Percentiles rank a stretch among this genome's conserved stretches.
phyloP scores from a whole-genome alignment of 2,888 invertebrate species.

The Carcina quercana region DNA sequence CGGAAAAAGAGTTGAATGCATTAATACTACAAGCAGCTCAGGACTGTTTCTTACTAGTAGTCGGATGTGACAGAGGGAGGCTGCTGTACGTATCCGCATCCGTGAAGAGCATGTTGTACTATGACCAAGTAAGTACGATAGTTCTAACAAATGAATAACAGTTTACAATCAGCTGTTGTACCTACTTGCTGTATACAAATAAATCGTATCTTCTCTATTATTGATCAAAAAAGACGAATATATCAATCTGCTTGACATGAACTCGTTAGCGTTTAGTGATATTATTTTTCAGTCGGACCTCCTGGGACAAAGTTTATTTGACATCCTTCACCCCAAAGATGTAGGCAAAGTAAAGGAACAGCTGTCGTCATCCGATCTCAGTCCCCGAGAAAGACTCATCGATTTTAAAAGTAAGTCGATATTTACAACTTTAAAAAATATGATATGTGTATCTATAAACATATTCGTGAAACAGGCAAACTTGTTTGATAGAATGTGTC shows the following conservation, averaged over 20 bases:
- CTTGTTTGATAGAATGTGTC: too few relatives aligned
- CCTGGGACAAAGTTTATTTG: constrained; percentile 94
- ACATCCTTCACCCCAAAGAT: constrained; percentile 95
- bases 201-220: not conserved
- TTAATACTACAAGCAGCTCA: constrained; percentile 87
- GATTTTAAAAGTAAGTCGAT: constrained; percentile 83
- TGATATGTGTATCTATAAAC: too few relatives aligned
- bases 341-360: constrained; percentile 97
- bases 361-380: constrained; percentile 90
- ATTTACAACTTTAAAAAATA: too few relatives aligned
- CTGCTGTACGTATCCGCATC: constrained; percentile 94
- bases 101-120: constrained; percentile 86
- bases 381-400: constrained; percentile 90
- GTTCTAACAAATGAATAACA: not conserved
- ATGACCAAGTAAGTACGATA: constrained; percentile 80
- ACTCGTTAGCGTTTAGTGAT: too few relatives aligned
- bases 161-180: not conserved
- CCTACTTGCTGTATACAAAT: not conserved
- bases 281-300: constrained; percentile 80
- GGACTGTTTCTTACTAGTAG: constrained; percentile 94
- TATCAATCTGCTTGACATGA: too few relatives aligned
- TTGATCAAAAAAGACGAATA: too few relatives aligned
- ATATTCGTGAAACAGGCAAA: too few relatives aligned
- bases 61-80: constrained; percentile 93
- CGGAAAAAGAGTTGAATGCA: constrained; percentile 90